Evolutionary conservation across 30 jellyfish, hydroid and myxozoan species (phyloP).

Genomic region (Chironex yamaguchii): DNA sequence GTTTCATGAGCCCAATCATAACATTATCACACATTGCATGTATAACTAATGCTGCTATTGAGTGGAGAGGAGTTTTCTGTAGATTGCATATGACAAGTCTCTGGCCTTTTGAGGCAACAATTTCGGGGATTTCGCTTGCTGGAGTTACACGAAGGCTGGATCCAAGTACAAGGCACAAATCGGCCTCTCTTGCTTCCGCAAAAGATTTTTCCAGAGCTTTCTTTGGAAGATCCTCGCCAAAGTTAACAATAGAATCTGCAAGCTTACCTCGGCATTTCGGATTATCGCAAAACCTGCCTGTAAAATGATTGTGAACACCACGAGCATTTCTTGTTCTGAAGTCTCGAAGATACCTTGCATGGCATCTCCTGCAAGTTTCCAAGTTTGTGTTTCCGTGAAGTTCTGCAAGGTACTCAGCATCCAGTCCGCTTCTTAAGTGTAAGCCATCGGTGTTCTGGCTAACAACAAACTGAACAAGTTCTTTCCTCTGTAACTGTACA

Average conservation of each 20-base stretch:
- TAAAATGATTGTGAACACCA: slow-evolving; percentile 78
- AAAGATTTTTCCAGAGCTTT: slow-evolving; percentile 60
- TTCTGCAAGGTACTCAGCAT: slow-evolving; percentile 71
- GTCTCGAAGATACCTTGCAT: slow-evolving; percentile 80
- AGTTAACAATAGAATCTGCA: slow-evolving; percentile 81
- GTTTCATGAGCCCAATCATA: slow-evolving; percentile 71
- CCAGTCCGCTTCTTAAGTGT: slow-evolving; percentile 91
- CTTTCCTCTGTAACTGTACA: slow-evolving; percentile 70
- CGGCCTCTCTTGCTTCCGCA: slow-evolving; percentile 80
- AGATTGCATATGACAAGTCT: slow-evolving; percentile 80
- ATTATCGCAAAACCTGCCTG: slow-evolving; percentile 83
- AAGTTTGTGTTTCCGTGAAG: slow-evolving; percentile 94
- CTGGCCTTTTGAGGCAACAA: slow-evolving; percentile 57
- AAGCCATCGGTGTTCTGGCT: slow-evolving; percentile 92
- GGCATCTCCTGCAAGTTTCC: slow-evolving; percentile 78
- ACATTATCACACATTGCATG: slow-evolving; percentile 92
- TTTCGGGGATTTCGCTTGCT: slow-evolving; percentile 83
- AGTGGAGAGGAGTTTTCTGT: slow-evolving; percentile 83
- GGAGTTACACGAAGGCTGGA: slow-evolving; percentile 92
- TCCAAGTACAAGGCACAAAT: slow-evolving; percentile 83
- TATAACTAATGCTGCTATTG: slow-evolving; percentile 45
- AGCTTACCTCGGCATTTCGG: slow-evolving; percentile 73
- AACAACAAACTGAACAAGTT: slow-evolving; percentile 54
- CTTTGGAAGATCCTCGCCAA: slow-evolving; percentile 85
- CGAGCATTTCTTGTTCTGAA: slow-evolving; percentile 79